Base-by-base conservation (phyloP, 2,888 invertebrate genomes). In the Dinocampus coccinellae region DNA sequence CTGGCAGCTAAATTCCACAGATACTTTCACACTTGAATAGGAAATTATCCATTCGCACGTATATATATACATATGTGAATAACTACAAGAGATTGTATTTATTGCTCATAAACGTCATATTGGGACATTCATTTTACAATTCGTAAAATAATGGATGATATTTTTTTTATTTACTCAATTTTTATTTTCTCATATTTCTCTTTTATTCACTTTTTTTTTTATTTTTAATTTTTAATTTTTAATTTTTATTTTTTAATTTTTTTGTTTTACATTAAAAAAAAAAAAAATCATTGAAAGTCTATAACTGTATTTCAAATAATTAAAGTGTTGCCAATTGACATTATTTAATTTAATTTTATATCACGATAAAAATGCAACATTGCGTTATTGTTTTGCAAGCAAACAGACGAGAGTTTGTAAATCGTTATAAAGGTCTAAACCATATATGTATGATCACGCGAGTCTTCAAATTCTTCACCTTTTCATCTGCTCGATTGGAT, bases 21-120 rank as follows among this genome's bases (percentile, higher is more conserved):
- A 81, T 81, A 85, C 85, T 86, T 85, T 85, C 85, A 86, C 86
- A 85, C 85, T 82, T 86, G 84, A 85, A 84, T 85, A 81, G 81
- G 79, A 85, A 85, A 85, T 83, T 83, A 80, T 76, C 78, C 78
- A 80, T 81, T 82, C 79, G 71, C 75, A 66, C 77, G 78, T 75
- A 63, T 42, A 16, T 7, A 26, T 11, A 29, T 7, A 29, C 7
- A 29, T 7, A 29, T 55, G 26, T 39, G 57, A 42, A 16, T 29
- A 57, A 58, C 29, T 58, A 65, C 33, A 57, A 57, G 58, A 57
- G 52, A 36, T 58, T 33, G 74, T 76, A 80, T 81, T 79, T 80
- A 77, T 77, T 73, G 77, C 69, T 72, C 72, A 73, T 77, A 74
- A 72, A 70, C 61, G 69, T 73, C 69, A 64, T 61, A 47, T 55